Evolutionary conservation across 2,797 vertebrate species (phyloP), one percentile per base, ranked within the genome.

Genomic region (Parambassis ranga): DNA sequence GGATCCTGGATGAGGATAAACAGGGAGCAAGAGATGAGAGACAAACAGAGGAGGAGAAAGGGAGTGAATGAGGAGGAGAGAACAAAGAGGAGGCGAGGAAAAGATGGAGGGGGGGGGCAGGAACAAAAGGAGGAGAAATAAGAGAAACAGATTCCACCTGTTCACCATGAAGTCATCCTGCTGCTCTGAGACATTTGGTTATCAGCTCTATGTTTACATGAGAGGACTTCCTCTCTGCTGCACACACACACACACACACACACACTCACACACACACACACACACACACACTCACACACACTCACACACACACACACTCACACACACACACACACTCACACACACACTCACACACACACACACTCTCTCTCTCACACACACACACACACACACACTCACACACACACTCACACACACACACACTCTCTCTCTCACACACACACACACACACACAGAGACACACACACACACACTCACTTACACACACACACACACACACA

Each of bases 201-300:
- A 69, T 72, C 68, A 31, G 51, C 5, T 1, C 4, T 2, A 15
- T 14, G 61, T 72, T 72, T 79, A 49, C 71, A 65, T 68, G 36
- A n/a, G 23, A 16, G 24, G 24, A 65, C 64, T 75, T 71, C 70
- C 70, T 74, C 27, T 26, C 13, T 26, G 14, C 28, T 19, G 22
- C 30, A 32, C 30, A 32, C 30, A 31, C 11, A 32, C 30, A 31
- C 30, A 31, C 5, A 13, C 28, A 31, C 28, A 14, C 30, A 32
- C 11, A 14, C 14, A 14, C 14, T n/a, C n/a, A n/a, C n/a, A n/a
- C n/a, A n/a, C n/a, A n/a, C n/a, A n/a, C n/a, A n/a, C n/a, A n/a
- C n/a, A n/a, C n/a, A n/a, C n/a, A n/a, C n/a, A n/a, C n/a, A n/a
- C 13, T 4, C 18, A n/a, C 38, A 14, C 20, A 30, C 28, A 2